A percentile compares a stretch with the other conserved stretches of the same genome.
These are phyloP conservation scores for Dryobota labecula DNA, from an alignment of 2,888 invertebrate species.

Conservation along the genomic window DNA sequence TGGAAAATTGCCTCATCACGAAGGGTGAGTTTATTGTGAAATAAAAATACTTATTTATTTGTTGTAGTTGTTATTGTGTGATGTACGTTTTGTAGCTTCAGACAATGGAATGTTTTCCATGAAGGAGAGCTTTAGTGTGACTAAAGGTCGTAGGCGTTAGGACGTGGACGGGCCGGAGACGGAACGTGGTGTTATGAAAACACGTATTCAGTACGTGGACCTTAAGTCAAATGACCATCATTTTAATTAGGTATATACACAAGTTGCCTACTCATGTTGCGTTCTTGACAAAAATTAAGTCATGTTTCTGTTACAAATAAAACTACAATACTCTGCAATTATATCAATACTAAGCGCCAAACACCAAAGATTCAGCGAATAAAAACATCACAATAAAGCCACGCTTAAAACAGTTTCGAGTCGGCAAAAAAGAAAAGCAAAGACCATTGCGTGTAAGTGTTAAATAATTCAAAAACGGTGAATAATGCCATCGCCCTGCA, in stretches of 20 bases:
- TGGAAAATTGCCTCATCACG: not conserved
- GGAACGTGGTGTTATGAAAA: too few species aligned
- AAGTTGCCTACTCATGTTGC: not conserved
- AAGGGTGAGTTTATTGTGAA: not conserved
- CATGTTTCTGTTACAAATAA: not conserved
- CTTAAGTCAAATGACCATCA: not conserved
- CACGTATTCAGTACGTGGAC: too few species aligned
- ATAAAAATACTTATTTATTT: not conserved
- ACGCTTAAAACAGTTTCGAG: not conserved
- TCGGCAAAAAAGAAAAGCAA: not conserved
- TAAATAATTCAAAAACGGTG: not conserved
- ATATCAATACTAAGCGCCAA: not conserved
- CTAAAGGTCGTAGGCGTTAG: too few species aligned
- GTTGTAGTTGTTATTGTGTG: not conserved
- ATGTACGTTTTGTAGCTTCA: conserved; percentile 6
- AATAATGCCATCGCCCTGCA: not conserved
- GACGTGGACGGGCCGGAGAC: too few species aligned
- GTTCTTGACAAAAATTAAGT: not conserved
- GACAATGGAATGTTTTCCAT: conserved; percentile 7
- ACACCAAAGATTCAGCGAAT: too few species aligned
- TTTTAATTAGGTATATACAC: not conserved
- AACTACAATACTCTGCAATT: not conserved
- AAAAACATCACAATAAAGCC: not conserved
- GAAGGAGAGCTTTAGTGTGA: not conserved
- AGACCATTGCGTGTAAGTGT: not conserved